Evolutionary conservation across 2,888 invertebrate species (phyloP), one percentile per base, ranked within the genome.

Genomic region (Taenaris catops): DNA sequence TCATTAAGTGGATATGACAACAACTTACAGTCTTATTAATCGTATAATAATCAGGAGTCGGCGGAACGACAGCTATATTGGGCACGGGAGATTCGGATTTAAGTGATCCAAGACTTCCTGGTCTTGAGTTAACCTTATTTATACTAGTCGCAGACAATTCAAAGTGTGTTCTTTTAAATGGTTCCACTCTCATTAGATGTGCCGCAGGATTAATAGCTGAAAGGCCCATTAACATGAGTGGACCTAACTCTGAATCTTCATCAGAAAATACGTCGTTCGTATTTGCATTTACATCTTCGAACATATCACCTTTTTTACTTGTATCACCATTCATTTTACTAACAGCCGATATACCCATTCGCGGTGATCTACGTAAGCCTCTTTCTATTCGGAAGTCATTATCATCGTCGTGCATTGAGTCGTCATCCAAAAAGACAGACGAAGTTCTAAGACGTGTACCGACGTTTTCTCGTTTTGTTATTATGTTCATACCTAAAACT

Each of bases 51-150:
- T 93, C 93, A 1, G 93, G 93, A 1, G 93, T 93, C 10, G 94
- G 92, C 38, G 94, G 93, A 38, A 93, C 89, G 41, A 94, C 91
- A 25, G 93, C 90, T 56, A 94, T 93, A 56, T 91, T 92, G 38
- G 93, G 93, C 48, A 93, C 80, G 39, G 79, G 75, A 41, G 83
- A 80, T 49, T 81, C 81, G 8, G 75, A 79, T 36, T 75, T 74
- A 10, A 63, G 51, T 17, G 81, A 76, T 37, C 69, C 64, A 37
- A 83, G 65, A 52, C 73, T 80, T 69, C 53, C 88, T 39, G 73
- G 90, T 78, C 53, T 90, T 57, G 53, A 90, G 63, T 62, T 81
- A 19, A 59, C 44, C 28, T 64, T 74, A 38, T 61, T 68, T 27
- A 65, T 40, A 44, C 52, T 70, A 16, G 62, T 41, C 7, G 53